These are phyloP conservation scores for Saccopteryx bilineata DNA, from an alignment of 2,113 vertebrate genomes.

Conservation along the genomic window DNA sequence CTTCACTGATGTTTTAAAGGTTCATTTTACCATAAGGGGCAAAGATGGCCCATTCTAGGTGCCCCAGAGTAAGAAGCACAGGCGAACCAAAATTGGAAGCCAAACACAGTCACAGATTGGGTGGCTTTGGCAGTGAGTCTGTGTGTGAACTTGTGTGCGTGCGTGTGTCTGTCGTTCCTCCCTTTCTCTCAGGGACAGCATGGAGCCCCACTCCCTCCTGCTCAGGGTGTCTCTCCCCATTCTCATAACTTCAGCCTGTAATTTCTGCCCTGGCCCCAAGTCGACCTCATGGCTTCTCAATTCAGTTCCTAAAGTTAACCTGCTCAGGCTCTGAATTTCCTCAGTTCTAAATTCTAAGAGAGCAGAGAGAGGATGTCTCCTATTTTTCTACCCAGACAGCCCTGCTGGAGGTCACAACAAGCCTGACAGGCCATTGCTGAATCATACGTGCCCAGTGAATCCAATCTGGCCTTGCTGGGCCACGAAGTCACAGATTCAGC, in stretches of 20 bases:
- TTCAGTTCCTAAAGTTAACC: not conserved
- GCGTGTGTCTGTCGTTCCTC: not conserved
- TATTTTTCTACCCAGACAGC: not conserved
- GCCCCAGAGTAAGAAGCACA: not conserved
- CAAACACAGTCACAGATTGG: not conserved
- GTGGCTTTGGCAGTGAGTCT: not conserved
- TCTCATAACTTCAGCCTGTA: not conserved
- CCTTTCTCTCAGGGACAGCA: not conserved
- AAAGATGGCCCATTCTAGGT: not conserved
- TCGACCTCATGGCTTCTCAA: not conserved
- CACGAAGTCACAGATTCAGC: not conserved
- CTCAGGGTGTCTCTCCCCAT: not conserved
- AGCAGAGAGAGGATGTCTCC: not conserved
- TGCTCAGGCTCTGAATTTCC: not conserved
- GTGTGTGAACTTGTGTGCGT: not conserved
- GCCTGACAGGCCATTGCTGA: not conserved
- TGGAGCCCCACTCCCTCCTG: not conserved
- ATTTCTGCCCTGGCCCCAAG: not conserved
- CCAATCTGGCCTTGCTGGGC: not conserved
- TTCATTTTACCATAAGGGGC: not conserved
- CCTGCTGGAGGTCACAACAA: not conserved
- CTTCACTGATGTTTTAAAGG: not conserved
- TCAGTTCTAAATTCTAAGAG: conserved; percentile 5
- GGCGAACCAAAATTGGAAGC: not conserved
- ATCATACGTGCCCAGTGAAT: not conserved